These are phyloP conservation scores for Polydrusus tereticollis DNA, from an alignment of 2,888 invertebrate species.

Conservation along the genomic window DNA sequence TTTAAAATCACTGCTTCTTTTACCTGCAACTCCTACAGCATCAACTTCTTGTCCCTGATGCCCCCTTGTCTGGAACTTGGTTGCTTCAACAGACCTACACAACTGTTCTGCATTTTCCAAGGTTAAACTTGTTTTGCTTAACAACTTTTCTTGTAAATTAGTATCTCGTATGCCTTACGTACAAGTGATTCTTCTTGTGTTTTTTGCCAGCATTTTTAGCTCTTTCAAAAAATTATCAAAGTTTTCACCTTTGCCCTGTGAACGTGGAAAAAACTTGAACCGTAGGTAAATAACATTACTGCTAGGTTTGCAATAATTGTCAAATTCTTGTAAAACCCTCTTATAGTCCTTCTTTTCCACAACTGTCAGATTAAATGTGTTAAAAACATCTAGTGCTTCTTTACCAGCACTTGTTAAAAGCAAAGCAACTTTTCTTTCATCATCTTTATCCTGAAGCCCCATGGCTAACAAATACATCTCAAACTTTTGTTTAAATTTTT, in stretches of 20 bases:
- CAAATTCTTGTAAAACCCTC: background rate
- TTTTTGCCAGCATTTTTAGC: too few species aligned
- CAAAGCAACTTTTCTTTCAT: background rate
- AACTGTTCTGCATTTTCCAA: too few species aligned
- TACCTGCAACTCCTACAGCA: background rate
- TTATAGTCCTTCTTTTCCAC: background rate
- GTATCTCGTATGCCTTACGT: too few species aligned
- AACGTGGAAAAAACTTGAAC: too few species aligned
- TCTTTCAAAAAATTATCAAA: too few species aligned
- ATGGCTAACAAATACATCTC: too few species aligned
- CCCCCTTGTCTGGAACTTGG: background rate
- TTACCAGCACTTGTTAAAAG: background rate
- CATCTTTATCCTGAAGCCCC: background rate
- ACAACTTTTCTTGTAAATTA: too few species aligned
- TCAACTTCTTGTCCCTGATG: background rate
- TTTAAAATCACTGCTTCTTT: background rate
- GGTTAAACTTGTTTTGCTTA: too few species aligned
- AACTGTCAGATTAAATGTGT: background rate
- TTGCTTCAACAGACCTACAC: background rate
- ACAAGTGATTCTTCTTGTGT: too few species aligned
- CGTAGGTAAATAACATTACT: background rate
- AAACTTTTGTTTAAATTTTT: background rate
- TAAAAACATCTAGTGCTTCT: background rate
- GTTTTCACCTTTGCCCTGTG: too few species aligned
- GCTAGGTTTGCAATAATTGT: background rate